Conservation (phyloP, 1,140 invertebrate genomes). For the Spodoptera litura region DNA sequence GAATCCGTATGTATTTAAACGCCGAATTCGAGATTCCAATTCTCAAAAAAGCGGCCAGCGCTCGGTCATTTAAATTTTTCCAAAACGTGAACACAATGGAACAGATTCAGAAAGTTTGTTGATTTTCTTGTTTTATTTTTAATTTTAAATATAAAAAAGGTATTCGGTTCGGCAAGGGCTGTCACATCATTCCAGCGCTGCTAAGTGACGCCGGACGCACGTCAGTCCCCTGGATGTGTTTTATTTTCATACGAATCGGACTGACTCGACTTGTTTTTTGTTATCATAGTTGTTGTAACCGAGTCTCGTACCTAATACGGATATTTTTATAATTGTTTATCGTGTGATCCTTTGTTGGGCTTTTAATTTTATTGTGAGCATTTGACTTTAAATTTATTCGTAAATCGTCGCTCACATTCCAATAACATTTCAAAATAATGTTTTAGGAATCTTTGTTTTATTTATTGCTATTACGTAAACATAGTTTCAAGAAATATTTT, state of each 20-base stretch:
- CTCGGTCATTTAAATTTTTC: slow-evolving; percentile 84
- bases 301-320: slow-evolving; percentile 67
- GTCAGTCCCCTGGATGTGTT: slow-evolving; percentile 78
- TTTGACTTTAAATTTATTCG: slow-evolving; percentile 22
- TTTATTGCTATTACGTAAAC: slow-evolving; percentile 8
- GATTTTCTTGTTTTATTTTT: slow-evolving; percentile 75
- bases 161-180: slow-evolving; percentile 82
- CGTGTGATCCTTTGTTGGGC: slow-evolving; percentile 41
- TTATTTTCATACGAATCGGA: slow-evolving; percentile 82
- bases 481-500: slow-evolving; percentile 26
- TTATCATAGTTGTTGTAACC: slow-evolving; percentile 76
- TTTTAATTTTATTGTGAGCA: slow-evolving; percentile 46
- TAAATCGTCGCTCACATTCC: slow-evolving; percentile 16
- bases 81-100: slow-evolving; percentile 86
- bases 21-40: slow-evolving; percentile 78
- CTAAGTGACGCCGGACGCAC: slow-evolving; percentile 85
- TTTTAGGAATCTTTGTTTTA: slow-evolving; percentile 20
- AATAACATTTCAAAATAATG: slow-evolving; percentile 22
- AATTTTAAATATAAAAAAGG: slow-evolving; percentile 81
- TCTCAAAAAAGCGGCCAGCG: slow-evolving; percentile 76
- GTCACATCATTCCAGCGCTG: slow-evolving; percentile 85
- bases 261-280: slow-evolving; percentile 78
- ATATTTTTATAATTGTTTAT: slow-evolving; percentile 73
- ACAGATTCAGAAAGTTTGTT: slow-evolving; percentile 74
- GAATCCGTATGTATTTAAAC: slow-evolving; percentile 85